Conservation (phyloP, 2,113 vertebrate genomes). For the Cebidichthys violaceus region DNA sequence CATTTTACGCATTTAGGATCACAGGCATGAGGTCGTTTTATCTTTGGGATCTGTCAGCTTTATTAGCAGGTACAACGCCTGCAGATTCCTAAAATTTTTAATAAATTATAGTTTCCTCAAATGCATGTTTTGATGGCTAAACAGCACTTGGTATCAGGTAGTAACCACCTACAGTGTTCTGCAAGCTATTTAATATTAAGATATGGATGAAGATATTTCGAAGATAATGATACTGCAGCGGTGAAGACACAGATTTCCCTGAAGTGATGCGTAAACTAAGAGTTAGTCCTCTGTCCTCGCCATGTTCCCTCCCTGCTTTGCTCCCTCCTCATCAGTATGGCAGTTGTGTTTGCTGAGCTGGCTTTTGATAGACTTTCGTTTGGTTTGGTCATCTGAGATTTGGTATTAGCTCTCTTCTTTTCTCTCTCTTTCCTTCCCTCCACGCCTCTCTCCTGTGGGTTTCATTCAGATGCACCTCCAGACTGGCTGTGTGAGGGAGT, state of each 20-base stretch:
- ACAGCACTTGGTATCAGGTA: not conserved
- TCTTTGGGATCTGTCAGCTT: not conserved
- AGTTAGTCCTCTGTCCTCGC: conserved; percentile 20
- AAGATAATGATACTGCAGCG: conserved; percentile 11
- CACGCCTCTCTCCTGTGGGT: conserved; percentile 36
- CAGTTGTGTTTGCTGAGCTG: conserved; percentile 67
- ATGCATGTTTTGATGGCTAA: not conserved
- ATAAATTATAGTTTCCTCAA: not conserved
- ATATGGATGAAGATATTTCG: conserved; percentile 10
- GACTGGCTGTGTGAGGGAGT: conserved; percentile 27
- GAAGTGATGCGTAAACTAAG: conserved; percentile 26
- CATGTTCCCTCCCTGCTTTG: conserved; percentile 17
- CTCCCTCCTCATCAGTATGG: conserved; percentile 70
- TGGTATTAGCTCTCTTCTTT: conserved; percentile 57
- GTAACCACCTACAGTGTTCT: not conserved
- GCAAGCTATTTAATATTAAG: not conserved
- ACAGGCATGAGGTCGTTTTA: not conserved
- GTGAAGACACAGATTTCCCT: conserved; percentile 15
- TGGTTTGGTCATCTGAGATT: conserved; percentile 66
- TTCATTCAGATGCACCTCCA: conserved; percentile 52
- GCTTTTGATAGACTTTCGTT: conserved; percentile 71
- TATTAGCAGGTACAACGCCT: not conserved
- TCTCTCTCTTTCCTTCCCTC: conserved; percentile 13
- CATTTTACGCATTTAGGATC: not conserved
- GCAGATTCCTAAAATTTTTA: not conserved